Evolutionary conservation across 2,113 vertebrate genomes (phyloP).

Genomic region (Laterallus jamaicensis): DNA sequence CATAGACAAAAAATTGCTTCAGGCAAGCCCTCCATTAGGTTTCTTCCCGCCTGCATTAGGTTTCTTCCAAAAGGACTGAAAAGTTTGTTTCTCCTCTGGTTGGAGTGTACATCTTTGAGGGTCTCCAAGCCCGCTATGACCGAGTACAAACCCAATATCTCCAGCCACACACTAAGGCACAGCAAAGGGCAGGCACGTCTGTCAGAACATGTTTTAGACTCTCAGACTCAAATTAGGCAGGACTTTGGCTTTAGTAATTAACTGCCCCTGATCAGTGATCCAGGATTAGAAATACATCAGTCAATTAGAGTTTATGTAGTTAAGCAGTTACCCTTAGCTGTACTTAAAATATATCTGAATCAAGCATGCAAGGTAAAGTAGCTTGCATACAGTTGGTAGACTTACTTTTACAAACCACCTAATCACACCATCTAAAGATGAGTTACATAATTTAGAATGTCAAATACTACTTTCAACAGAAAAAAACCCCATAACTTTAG

Average conservation of each 20-base stretch:
- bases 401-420: conserved; percentile 19
- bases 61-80: not conserved
- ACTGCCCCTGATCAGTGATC: not conserved
- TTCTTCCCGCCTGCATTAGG: not conserved
- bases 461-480: not conserved
- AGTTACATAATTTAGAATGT: not conserved
- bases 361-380: conserved; percentile 1
- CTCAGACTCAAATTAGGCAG: not conserved
- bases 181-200: not conserved
- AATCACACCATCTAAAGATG: not conserved
- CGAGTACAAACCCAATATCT: not conserved
- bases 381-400: not conserved
- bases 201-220: not conserved
- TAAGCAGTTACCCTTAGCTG: conserved; percentile 19
- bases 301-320: conserved; percentile 30
- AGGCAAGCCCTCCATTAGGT: too few relatives aligned
- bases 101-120: not conserved
- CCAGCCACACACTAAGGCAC: not conserved
- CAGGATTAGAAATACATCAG: conserved; percentile 42
- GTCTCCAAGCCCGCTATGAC: not conserved
- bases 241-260: conserved; percentile 3
- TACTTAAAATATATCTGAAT: not conserved
- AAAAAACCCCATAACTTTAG: not conserved
- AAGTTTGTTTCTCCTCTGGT: not conserved
- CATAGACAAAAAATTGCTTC: not conserved